Evolutionary conservation across 1,140 invertebrate species (phyloP), one percentile per base, ranked within the genome.

Genomic region (Bombus polaris): DNA sequence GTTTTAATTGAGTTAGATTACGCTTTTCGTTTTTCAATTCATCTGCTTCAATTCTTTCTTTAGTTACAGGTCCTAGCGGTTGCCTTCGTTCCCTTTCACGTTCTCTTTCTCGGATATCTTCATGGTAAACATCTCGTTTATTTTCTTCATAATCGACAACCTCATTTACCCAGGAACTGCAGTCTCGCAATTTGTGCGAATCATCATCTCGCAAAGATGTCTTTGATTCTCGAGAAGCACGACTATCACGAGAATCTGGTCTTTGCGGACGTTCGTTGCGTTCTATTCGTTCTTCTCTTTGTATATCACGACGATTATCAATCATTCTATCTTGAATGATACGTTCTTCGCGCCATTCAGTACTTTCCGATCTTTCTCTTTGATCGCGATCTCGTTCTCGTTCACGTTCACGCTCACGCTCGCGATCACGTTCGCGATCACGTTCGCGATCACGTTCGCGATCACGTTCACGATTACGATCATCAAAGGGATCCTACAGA

Each of bases 31-130:
- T 94, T 71, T 95, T 95, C 32, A 95, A 89, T 88, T 97, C 96
- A 32, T 96, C 96, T 6, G 96, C 96, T 89, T 96, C 96, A 2
- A 97, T 93, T 87, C 96, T 96, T 72, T 97, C 96, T 80, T 96
- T 95, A 4, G 96, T 97, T 6, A 97, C 96, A 1, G 96, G 96
- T 42, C 96, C 96, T 2, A 96, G 96, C 13, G 96, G 95, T 78
- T 95, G 95, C n/a, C 95, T 92, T 32, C 82, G 83, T n/a, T 93
- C 90, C 86, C 72, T 91, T 87, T 53, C 91, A 94, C 88, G 75
- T 91, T 93, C 83, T 87, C 90, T 44, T 39, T 83, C 82, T 78
- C 86, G 80, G 4, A 85, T 87, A 18, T 95, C 95, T 35, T 96
- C 94, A 28, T 94, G 93, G 70, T 94, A 94, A 44, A 78, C 84